Evolutionary conservation across 1,140 invertebrate species (phyloP).

Genomic region (Heliothis virescens): DNA sequence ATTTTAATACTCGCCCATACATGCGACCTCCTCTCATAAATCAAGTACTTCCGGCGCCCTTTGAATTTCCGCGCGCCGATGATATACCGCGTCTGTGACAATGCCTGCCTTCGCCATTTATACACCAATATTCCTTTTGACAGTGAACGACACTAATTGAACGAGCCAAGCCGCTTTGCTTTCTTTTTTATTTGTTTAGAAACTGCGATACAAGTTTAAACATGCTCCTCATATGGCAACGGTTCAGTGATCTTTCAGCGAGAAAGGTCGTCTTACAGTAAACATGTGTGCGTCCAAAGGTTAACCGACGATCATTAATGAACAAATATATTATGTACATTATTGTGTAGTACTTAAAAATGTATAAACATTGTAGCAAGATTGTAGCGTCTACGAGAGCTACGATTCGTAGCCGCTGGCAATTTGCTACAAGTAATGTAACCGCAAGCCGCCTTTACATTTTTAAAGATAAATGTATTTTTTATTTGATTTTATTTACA

Average conservation of each 20-base stretch:
- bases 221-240: neutral
- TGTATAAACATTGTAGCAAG: conserved; percentile 39
- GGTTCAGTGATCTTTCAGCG: neutral
- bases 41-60: conserved; percentile 81
- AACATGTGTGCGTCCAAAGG: neutral
- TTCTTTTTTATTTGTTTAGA: conserved; percentile 45
- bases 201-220: conserved; percentile 16
- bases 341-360: conserved; percentile 20
- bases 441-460: conserved; percentile 29
- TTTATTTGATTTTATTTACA: conserved; percentile 20
- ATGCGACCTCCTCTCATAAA: conserved; percentile 74
- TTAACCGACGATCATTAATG: neutral
- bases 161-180: conserved; percentile 47
- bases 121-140: conserved; percentile 69
- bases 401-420: conserved; percentile 27
- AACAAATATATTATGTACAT: neutral
- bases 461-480: conserved; percentile 33
- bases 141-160: conserved; percentile 64
- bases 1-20: conserved; percentile 78
- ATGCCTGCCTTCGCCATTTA: conserved; percentile 73
- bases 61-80: conserved; percentile 75
- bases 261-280: neutral
- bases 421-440: conserved; percentile 41
- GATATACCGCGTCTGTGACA: conserved; percentile 78
- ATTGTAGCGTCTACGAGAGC: conserved; percentile 35